A percentile compares a stretch with the other conserved stretches of the same genome.
phyloP scores from a whole-genome alignment of 2,113 vertebrate genomes.

The Cinclus cinclus region DNA sequence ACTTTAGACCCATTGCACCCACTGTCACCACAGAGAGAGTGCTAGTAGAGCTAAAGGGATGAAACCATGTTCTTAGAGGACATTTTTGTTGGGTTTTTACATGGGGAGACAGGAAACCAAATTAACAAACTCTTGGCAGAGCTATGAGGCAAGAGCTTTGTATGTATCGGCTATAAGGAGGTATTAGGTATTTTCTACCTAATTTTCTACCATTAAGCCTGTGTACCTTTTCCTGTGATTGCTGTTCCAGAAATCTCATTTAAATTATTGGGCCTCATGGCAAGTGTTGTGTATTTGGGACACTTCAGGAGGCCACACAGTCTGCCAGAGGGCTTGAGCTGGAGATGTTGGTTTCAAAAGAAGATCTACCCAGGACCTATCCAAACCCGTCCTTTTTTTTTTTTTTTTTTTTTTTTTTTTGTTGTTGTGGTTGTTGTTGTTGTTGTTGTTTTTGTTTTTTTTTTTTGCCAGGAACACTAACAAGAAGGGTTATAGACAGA shows the following conservation, averaged over 20 bases:
- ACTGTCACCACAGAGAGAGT: neutral
- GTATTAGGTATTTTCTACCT: neutral
- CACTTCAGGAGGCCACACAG: neutral
- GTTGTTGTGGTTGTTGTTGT: too few relatives aligned
- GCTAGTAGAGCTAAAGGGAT: neutral
- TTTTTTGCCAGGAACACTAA: constrained; percentile 17
- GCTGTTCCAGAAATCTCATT: neutral
- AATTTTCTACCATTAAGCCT: neutral
- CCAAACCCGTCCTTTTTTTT: constrained; percentile 1
- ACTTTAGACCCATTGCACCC: neutral
- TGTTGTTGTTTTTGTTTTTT: too few relatives aligned
- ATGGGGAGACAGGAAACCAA: constrained; percentile 5
- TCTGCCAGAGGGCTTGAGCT: neutral
- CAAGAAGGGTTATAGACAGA: neutral
- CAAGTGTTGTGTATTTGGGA: neutral
- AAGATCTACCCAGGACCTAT: neutral
- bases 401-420: too few relatives aligned
- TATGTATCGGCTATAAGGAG: neutral
- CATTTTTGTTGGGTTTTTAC: neutral
- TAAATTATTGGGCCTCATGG: neutral
- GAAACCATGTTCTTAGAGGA: neutral
- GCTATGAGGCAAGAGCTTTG: neutral
- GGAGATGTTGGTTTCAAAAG: neutral
- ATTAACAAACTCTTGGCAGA: neutral
- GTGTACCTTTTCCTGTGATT: neutral